Percentiles rank a stretch among this genome's conserved stretches.
Evolutionary conservation across 2,113 vertebrate genomes (phyloP).

Genomic region (Leucopternis melanops): DNA sequence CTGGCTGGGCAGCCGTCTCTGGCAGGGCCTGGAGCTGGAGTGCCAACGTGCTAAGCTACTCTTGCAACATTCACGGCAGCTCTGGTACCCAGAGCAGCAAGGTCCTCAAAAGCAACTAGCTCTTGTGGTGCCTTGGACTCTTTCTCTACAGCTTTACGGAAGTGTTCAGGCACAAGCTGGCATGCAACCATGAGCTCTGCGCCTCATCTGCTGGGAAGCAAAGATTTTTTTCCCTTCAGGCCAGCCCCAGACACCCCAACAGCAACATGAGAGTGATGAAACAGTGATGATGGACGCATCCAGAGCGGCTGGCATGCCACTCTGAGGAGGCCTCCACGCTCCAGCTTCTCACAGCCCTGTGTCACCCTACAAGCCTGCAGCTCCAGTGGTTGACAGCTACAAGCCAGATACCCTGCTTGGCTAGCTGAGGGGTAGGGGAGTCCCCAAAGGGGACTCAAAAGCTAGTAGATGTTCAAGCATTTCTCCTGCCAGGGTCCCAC

Average conservation of each 20-base stretch:
- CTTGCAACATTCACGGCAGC: background rate
- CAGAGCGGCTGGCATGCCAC: background rate
- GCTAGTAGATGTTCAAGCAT: background rate
- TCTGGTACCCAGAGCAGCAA: background rate
- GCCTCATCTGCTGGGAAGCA: background rate
- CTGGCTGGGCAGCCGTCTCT: background rate
- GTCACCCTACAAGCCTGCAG: background rate
- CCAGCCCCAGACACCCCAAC: background rate
- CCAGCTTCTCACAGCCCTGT: background rate
- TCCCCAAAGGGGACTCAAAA: background rate
- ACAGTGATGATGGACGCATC: background rate
- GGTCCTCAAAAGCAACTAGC: background rate
- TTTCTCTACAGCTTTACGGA: background rate
- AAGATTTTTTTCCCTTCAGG: background rate
- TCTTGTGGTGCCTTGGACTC: background rate
- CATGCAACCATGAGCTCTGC: background rate
- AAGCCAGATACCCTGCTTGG: background rate
- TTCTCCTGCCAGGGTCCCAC: background rate
- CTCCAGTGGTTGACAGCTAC: background rate
- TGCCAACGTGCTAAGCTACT: background rate
- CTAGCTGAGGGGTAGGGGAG: background rate
- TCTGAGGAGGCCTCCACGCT: background rate
- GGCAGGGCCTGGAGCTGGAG: background rate
- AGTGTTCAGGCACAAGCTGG: background rate
- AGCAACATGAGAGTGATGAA: background rate